Evolutionary conservation across 1,140 invertebrate genomes (phyloP), one percentile per base, ranked within the genome.

Genomic region (Thaumetopoea pityocampa): DNA sequence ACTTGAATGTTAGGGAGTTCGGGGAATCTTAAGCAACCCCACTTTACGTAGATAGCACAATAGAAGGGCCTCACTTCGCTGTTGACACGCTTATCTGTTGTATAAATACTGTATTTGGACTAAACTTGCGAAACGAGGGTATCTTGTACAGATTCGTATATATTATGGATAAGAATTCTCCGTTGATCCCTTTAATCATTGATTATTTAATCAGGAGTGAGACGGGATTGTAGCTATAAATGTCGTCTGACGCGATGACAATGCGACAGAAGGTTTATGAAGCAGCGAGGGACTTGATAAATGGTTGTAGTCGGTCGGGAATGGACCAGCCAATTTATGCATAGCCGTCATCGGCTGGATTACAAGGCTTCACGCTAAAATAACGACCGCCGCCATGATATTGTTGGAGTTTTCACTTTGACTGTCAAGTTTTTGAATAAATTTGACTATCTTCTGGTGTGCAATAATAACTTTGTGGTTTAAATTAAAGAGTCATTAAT

Each of bases 231-330:
- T 47, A 47, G 63, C 61, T 66, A 74, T 74, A 70, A 72, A 72
- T 70, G 68, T 76, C 64, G 52, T 36, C 50, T 49, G 49, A 67
- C 57, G 57, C 51, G 62, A 72, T 70, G 72, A 67, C 64, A 72
- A 70, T 60, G 67, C 58, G 56, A 72, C 67, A 63, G 66, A 66
- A 64, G 51, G 56, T 51, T 60, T 68, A 68, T 66, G 62, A 67
- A 74, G 53, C 51, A 45, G 44, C 29, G 40, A 20, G 14, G 24
- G 50, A 18, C 35, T 53, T 73, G 68, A 76, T 72, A 62, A 76
- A 76, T 69, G 63, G 54, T 29, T 38, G 41, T 34, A 42, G 27
- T 33, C 38, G 37, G 43, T 48, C 30, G 44, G 43, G 52, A 30
- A 46, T 42, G 44, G 50, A 49, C 50, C 29, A 26, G 38, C 33